Percentiles rank a stretch among this genome's conserved stretches.
These are phyloP conservation scores for Petrocephalus zakoni DNA, from an alignment of 2,113 vertebrate genomes.

Conservation along the genomic window DNA sequence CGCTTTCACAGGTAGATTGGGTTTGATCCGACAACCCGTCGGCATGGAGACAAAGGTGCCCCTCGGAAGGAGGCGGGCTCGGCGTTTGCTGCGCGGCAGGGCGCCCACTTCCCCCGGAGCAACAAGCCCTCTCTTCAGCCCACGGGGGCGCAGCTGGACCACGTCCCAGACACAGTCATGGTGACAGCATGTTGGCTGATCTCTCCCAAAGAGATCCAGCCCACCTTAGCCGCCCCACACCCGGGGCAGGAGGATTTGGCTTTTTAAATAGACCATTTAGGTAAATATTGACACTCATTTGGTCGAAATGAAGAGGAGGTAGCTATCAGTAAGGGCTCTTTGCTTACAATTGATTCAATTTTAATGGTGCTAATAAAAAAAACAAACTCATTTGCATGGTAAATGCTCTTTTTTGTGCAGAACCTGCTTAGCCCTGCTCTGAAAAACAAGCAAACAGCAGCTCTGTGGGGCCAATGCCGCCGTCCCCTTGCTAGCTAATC, in stretches of 20 bases:
- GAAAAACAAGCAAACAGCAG: not conserved
- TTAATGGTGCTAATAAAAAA: conserved; percentile 2
- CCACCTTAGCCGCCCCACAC: not conserved
- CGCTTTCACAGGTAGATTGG: not conserved
- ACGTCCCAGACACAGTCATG: not conserved
- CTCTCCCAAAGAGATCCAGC: not conserved
- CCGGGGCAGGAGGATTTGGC: not conserved
- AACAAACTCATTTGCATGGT: not conserved
- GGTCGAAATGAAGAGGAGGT: conserved; percentile 9
- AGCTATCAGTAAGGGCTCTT: conserved; percentile 11
- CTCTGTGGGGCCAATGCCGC: not conserved
- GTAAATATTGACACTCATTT: conserved; percentile 14
- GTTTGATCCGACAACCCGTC: not conserved
- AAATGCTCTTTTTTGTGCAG: not conserved
- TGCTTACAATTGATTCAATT: not conserved
- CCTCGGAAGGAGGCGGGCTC: not conserved
- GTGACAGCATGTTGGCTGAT: conserved; percentile 4
- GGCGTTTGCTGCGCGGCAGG: not conserved
- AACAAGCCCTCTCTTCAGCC: conserved; percentile 11
- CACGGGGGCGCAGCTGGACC: not conserved
- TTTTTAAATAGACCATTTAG: not conserved
- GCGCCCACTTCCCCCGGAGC: not conserved
- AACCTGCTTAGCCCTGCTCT: not conserved
- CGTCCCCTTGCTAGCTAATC: not conserved
- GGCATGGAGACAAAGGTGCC: not conserved